phyloP scores from a whole-genome alignment of 1,140 invertebrate genomes.

The Pogonus chalceus region DNA sequence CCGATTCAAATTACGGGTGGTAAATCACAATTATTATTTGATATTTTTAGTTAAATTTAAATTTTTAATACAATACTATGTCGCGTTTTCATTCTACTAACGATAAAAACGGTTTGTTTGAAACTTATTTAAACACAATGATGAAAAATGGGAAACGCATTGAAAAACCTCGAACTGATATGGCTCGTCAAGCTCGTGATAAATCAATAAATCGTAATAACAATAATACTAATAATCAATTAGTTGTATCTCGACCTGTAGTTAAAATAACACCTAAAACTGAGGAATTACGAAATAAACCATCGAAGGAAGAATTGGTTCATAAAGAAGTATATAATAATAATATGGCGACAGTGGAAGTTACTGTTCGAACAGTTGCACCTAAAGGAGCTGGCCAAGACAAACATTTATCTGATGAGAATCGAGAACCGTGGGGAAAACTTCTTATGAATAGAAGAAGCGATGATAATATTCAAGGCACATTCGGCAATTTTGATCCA shows the following conservation, averaged over 20 bases:
- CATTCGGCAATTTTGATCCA: constrained; percentile 30
- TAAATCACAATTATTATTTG: background rate
- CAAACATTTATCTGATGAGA: constrained; percentile 9
- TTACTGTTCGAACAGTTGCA: background rate
- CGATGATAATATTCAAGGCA: constrained; percentile 20
- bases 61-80: background rate
- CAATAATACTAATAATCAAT: background rate
- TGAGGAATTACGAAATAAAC: background rate
- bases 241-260: background rate
- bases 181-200: background rate
- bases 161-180: background rate
- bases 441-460: constrained; percentile 22
- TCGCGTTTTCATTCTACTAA: background rate
- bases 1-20: background rate
- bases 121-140: background rate
- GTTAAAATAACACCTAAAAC: background rate
- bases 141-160: background rate
- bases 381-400: background rate
- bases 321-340: constrained; percentile 1
- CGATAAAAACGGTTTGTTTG: background rate
- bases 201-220: background rate
- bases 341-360: background rate
- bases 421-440: constrained; percentile 26
- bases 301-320: background rate
- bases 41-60: background rate